Base-by-base conservation (phyloP, 1,140 invertebrate genomes). In the Cydia splendana region DNA sequence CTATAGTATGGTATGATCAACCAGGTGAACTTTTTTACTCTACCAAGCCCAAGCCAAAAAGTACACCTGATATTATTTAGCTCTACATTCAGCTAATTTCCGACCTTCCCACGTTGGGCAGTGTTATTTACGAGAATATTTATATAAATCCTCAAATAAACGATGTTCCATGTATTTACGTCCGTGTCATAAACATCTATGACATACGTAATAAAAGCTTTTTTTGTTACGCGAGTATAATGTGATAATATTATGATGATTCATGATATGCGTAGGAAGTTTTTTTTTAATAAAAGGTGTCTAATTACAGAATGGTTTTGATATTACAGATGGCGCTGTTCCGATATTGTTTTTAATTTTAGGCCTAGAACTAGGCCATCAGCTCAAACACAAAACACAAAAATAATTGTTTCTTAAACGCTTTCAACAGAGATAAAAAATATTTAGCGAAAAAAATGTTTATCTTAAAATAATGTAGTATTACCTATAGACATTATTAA, bases 121-220 rank as follows among this genome's bases (percentile, higher is more conserved):
- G 15, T 62, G 20, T 62, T 62, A 48, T 48, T 62, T 62, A 5
- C 57, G 20, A 62, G 57, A 24, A 24, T 62, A 62, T 62, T 62
- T 62, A 10, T 24, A n/a, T 24, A 24, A 62, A 62, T 62, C 57
- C 57, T 24, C 57, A 62, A 62, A 62, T 62, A 62, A 62, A 62
- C 18, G 18, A 6, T 0, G 0, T 53, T 62, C 57, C 18, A 24
- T 62, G 24, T 62, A 62, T 62, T 62, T 62, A 62, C 20, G 57
- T 24, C 57, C 18, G 6, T 4, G n/a, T 62, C 57, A 62, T 62
- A 62, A 62, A 62, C 18, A 62, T 62, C 20, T 62, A 2, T 62
- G 57, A 62, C 57, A 24, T 0, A 9, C 0, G 57, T 62, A 62
- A 62, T 62, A 62, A 62, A 62, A 62, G 57, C 57, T 62, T 62